Evolutionary conservation across 2,113 vertebrate species (phyloP).

Genomic region (Leptodactylus fuscus): DNA sequence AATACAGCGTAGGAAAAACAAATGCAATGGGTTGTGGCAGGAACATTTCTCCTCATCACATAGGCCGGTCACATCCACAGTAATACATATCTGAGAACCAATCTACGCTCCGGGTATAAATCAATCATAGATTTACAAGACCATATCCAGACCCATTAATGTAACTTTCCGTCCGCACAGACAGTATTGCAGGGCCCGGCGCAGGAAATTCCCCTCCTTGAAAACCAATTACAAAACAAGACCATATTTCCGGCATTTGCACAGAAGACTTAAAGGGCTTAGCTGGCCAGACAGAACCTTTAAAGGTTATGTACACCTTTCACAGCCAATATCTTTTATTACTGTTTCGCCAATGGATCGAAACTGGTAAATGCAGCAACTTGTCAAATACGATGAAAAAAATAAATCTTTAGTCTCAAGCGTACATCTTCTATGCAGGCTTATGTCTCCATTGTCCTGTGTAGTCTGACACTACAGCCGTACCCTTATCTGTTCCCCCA

Average conservation of each 20-base stretch:
- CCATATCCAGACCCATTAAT: background rate
- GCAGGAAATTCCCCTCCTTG: background rate
- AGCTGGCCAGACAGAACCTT: background rate
- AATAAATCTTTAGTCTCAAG: too few species aligned
- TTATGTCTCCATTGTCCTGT: too few species aligned
- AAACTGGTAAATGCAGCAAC: too few species aligned
- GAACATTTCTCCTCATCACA: background rate
- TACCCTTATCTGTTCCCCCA: too few species aligned
- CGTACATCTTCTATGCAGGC: too few species aligned
- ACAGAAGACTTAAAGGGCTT: background rate
- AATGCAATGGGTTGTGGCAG: background rate
- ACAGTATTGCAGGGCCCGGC: background rate
- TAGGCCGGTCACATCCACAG: conserved; percentile 12
- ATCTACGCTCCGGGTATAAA: background rate
- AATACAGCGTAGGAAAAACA: background rate
- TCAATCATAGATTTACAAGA: conserved; percentile 27
- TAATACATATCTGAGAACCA: background rate
- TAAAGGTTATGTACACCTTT: background rate
- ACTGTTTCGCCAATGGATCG: too few species aligned
- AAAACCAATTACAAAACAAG: background rate
- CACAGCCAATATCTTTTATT: too few species aligned
- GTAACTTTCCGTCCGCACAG: background rate
- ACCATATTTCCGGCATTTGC: background rate
- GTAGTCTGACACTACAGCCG: background rate
- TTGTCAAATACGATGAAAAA: too few species aligned